Evolutionary conservation across 2,888 invertebrate genomes (phyloP), one percentile per base, ranked within the genome.

Genomic region (Ectemnius lituratus): DNA sequence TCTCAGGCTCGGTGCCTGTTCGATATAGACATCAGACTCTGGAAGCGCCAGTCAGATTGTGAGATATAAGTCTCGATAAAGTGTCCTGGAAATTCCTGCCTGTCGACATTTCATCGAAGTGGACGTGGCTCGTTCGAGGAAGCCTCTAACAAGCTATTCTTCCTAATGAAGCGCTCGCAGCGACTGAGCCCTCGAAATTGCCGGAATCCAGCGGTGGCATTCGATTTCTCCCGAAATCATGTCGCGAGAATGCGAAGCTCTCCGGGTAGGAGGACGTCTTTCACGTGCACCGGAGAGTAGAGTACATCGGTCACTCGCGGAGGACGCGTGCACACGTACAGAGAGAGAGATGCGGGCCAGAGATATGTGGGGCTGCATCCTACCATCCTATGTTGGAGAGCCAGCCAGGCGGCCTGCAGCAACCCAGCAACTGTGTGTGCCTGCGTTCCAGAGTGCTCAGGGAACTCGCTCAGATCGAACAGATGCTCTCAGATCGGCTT

Each of bases 391-490:
- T 62, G 20, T 37, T 57, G 23, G 70, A 71, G 57, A 61, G 67
- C 72, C 70, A 62, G 68, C n/a, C 68, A 62, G 68, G 18, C 68
- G 28, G 68, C 27, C 68, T 67, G 47, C 16, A 57, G 59, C 70
- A 70, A 68, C 65, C 77, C 16, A 57, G 59, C 70, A 70, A 68
- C 65, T 78, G 64, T 58, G 37, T 37, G 37, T 37, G 37, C 37
- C 37, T 11, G 73, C 78, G 83, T 70, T 75, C 83, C 75, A 75
- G 73, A 67, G 61, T 52, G 52, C 79, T 79, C 69, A 70, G 69
- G 83, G 78, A 84, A 84, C 83, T 79, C 75, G 70, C 37, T 37
- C 56, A 62, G 65, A 45, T 46, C 65, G 62, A 70, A 62, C 81
- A 76, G 83, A 80, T 75, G 67, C 63, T 64, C 70, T 16, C 52